These are phyloP conservation scores for Agrypnus murinus DNA, from an alignment of 2,888 invertebrate genomes.

Conservation along the genomic window DNA sequence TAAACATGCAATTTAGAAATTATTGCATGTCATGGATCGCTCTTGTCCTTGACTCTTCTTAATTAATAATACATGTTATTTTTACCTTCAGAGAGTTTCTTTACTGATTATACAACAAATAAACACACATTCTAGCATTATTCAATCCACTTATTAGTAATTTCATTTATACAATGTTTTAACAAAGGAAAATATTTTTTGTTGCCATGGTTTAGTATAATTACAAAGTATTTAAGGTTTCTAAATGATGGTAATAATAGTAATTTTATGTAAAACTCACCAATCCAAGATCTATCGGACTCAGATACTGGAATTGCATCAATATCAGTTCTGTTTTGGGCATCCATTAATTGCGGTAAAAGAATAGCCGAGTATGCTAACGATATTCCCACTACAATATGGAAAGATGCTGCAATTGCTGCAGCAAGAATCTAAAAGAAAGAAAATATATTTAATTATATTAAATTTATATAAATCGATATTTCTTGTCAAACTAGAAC, in stretches of 20 bases:
- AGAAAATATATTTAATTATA: slow-evolving; percentile 1
- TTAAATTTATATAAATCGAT: no score
- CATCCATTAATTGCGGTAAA: slow-evolving; percentile 71
- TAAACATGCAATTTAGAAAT: slow-evolving; percentile 1
- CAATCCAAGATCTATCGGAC: slow-evolving; percentile 72
- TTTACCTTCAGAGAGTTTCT: slow-evolving; percentile 3
- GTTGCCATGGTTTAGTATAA: no score
- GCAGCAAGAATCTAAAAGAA: slow-evolving; percentile 72
- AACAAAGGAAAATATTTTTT: no score
- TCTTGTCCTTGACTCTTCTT: slow-evolving; percentile 6
- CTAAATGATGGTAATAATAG: no score
- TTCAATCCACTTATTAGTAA: no score
- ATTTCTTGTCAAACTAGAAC: no score
- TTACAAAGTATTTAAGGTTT: no score
- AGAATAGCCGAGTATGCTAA: slow-evolving; percentile 74
- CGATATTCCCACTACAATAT: slow-evolving; percentile 76
- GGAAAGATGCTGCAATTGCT: slow-evolving; percentile 74
- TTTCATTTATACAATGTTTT: no score
- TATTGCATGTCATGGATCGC: background rate
- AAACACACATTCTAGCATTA: background rate
- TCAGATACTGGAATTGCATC: slow-evolving; percentile 62
- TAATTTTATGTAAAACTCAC: slow-evolving; percentile 66
- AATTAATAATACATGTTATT: background rate
- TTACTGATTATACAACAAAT: background rate
- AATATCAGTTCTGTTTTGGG: slow-evolving; percentile 49